Evolutionary conservation across 2,888 invertebrate species (phyloP).

Genomic region (Drosophila yooni): DNA sequence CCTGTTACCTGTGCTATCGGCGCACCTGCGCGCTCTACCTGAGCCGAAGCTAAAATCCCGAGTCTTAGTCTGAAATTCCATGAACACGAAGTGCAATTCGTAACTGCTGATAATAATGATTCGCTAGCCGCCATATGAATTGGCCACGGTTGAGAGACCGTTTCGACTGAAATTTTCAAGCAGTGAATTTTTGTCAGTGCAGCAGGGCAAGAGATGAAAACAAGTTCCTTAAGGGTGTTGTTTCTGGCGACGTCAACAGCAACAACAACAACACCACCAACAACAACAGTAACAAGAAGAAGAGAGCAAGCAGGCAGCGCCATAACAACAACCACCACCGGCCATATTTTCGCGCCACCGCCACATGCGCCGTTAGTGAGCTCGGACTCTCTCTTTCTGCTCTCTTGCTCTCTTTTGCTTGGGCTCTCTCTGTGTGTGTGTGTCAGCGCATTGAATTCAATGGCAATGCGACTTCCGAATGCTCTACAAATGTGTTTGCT

Average conservation of each 20-base stretch:
- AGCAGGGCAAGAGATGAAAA: slow-evolving; percentile 67
- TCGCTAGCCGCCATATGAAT: slow-evolving; percentile 16
- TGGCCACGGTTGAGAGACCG: slow-evolving; percentile 29
- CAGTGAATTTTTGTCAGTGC: slow-evolving; percentile 67
- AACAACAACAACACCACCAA: slow-evolving; percentile 20
- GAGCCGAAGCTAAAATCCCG: slow-evolving; percentile 10
- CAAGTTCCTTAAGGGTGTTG: slow-evolving; percentile 77
- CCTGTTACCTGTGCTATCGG: slow-evolving; percentile 29
- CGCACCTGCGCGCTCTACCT: slow-evolving; percentile 59
- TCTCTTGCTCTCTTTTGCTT: slow-evolving; percentile 35
- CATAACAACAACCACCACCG: slow-evolving; percentile 58
- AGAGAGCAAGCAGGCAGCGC: slow-evolving; percentile 13
- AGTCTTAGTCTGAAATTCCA: slow-evolving; percentile 29
- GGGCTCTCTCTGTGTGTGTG: slow-evolving; percentile 42
- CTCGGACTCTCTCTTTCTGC: slow-evolving; percentile 14
- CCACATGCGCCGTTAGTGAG: slow-evolving; percentile 73
- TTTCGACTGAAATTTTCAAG: slow-evolving; percentile 38
- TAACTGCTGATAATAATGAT: slow-evolving; percentile 22
- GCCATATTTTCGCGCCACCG: slow-evolving; percentile 77
- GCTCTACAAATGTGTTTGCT: slow-evolving; percentile 17
- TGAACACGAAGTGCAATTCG: slow-evolving; percentile 20
- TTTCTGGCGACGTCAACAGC: slow-evolving; percentile 41
- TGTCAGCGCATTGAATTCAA: background rate
- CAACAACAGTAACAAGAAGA: background rate
- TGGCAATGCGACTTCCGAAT: slow-evolving; percentile 18